Percentiles rank a stretch among this genome's conserved stretches.
These are phyloP conservation scores for Eupithecia insigniata DNA, from an alignment of 2,888 invertebrate genomes.

Conservation along the genomic window DNA sequence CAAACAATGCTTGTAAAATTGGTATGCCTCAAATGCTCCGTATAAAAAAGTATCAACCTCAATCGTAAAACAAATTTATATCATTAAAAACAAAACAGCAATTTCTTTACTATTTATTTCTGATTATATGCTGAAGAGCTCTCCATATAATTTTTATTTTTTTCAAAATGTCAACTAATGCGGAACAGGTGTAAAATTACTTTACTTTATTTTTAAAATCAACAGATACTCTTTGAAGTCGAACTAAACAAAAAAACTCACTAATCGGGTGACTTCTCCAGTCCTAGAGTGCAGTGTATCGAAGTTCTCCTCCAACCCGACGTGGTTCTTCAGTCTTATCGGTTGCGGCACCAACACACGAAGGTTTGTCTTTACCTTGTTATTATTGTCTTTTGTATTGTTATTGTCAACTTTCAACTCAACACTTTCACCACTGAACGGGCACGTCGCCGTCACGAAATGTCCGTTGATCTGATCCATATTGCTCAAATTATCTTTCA, in stretches of 20 bases:
- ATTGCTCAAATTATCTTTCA: slow-evolving; percentile 48
- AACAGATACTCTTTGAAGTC: background rate
- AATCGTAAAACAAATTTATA: background rate
- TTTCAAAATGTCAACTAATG: background rate
- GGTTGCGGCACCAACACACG: slow-evolving; percentile 74
- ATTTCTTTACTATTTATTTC: background rate
- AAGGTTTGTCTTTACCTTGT: slow-evolving; percentile 62
- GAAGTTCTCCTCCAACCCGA: slow-evolving; percentile 61
- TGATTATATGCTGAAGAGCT: background rate
- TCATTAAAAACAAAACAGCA: background rate
- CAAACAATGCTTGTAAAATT: background rate
- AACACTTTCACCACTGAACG: slow-evolving; percentile 66
- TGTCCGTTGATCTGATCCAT: slow-evolving; percentile 65
- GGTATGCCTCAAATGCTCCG: background rate
- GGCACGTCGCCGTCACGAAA: slow-evolving; percentile 55
- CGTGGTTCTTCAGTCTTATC: slow-evolving; percentile 67
- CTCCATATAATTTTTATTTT: background rate
- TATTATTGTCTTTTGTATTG: slow-evolving; percentile 36
- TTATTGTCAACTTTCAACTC: slow-evolving; percentile 54
- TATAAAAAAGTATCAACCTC: background rate
- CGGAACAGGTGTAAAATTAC: background rate
- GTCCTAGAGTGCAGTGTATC: slow-evolving; percentile 69
- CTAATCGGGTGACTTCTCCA: slow-evolving; percentile 62
- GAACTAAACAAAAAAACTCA: slow-evolving; percentile 54
- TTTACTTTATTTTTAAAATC: background rate